Evolutionary conservation across 2,797 vertebrate species (phyloP).

Genomic region (Myiothlypis chrysogaster): DNA sequence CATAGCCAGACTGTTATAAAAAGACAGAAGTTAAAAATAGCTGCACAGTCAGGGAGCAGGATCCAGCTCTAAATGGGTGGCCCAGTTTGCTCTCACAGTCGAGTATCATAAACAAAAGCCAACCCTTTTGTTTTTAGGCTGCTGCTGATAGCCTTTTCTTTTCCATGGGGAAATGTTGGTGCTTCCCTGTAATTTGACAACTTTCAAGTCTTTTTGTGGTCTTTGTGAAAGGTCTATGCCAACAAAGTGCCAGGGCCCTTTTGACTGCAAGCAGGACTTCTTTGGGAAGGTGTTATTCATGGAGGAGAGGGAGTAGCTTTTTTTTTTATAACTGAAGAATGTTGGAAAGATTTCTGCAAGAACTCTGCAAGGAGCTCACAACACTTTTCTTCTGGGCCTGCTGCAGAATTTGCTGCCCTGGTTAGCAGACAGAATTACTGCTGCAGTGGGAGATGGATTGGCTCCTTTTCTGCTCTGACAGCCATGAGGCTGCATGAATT

Average conservation of each 20-base stretch:
- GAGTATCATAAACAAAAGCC: not conserved
- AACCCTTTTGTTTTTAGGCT: not conserved
- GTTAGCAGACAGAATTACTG: not conserved
- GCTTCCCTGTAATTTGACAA: not conserved
- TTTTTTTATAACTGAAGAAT: not conserved
- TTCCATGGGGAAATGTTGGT: not conserved
- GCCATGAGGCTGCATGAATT: not conserved
- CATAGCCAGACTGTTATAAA: not conserved
- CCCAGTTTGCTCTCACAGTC: slow-evolving; percentile 41
- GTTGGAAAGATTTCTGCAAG: not conserved
- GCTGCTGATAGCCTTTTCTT: not conserved
- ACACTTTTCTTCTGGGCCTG: not conserved
- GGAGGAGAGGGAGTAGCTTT: not conserved
- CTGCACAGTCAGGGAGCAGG: not conserved
- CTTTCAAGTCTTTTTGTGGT: not conserved
- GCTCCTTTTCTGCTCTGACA: not conserved
- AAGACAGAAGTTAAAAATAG: slow-evolving; percentile 49
- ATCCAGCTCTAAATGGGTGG: slow-evolving; percentile 45
- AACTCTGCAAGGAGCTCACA: not conserved
- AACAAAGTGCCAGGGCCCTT: not conserved
- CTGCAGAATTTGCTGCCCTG: not conserved
- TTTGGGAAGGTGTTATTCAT: not conserved
- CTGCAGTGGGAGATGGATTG: not conserved
- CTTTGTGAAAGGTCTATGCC: not conserved
- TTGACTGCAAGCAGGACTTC: not conserved